Conservation (phyloP, 2,888 invertebrate genomes). For the Trichogramma evanescens region DNA sequence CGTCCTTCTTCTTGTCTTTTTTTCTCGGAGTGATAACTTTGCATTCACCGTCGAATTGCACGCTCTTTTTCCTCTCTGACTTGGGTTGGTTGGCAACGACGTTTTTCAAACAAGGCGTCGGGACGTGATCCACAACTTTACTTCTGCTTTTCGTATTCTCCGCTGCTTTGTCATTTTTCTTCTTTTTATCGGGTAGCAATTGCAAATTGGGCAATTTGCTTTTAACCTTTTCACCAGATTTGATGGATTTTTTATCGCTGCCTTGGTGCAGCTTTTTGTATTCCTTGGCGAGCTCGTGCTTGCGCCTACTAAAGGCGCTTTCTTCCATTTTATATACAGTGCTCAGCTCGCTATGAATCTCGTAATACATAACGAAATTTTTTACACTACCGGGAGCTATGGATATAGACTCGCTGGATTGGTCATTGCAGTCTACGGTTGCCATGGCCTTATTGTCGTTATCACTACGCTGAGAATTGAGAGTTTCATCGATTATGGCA, state of each 20-base stretch:
- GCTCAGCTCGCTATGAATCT: conserved; percentile 33
- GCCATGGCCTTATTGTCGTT: conserved; percentile 43
- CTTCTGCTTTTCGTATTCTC: not conserved
- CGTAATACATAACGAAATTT: conserved; percentile 42
- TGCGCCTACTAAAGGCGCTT: conserved; percentile 25
- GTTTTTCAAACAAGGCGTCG: not conserved
- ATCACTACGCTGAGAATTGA: conserved; percentile 33
- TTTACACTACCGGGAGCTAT: conserved; percentile 44
- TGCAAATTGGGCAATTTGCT: too few species aligned
- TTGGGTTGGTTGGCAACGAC: conserved; percentile 12
- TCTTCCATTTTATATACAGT: conserved; percentile 33
- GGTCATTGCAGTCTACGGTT: conserved; percentile 42
- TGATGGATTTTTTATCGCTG: not conserved
- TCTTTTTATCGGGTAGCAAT: too few species aligned
- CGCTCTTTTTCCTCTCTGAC: conserved; percentile 31
- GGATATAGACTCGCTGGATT: conserved; percentile 34
- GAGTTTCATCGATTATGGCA: conserved; percentile 39
- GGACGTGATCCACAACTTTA: not conserved
- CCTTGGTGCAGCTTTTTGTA: not conserved
- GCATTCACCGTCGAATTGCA: conserved; percentile 34
- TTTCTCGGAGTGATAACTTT: conserved; percentile 24
- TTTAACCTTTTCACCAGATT: not conserved
- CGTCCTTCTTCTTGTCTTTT: conserved; percentile 11
- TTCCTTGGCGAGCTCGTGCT: not conserved
- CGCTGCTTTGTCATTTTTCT: not conserved